A percentile compares a stretch with the other conserved stretches of the same genome.
Conservation (phyloP, 92 coral and sea anemone genomes). For the Plumapathes pennacea region DNA sequence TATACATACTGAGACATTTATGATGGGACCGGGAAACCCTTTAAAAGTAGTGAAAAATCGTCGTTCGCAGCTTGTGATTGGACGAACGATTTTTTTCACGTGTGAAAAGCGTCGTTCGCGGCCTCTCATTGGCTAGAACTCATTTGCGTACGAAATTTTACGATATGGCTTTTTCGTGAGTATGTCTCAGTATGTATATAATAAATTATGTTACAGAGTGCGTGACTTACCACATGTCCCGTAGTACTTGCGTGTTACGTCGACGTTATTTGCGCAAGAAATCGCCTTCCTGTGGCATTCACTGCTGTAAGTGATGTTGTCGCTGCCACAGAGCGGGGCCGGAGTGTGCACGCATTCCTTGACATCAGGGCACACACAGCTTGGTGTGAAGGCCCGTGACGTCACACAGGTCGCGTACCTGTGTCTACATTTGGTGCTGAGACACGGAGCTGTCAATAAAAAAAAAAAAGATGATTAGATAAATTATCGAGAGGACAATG, state of each 20-base stretch:
- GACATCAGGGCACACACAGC: slow-evolving; percentile 73
- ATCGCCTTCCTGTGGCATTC: slow-evolving; percentile 78
- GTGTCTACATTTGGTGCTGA: slow-evolving; percentile 53
- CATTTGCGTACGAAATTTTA: no score
- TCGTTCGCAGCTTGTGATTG: no score
- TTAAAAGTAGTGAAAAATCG: no score
- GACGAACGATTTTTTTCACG: no score
- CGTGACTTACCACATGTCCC: slow-evolving; percentile 81
- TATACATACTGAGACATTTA: no score
- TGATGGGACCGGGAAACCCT: no score
- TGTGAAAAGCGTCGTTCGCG: no score
- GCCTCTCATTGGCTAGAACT: no score
- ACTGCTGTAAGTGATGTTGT: slow-evolving; percentile 60
- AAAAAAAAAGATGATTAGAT: background rate
- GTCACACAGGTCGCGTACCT: slow-evolving; percentile 72
- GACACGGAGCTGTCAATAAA: slow-evolving; percentile 53
- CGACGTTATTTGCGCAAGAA: slow-evolving; percentile 53
- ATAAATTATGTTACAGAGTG: no score
- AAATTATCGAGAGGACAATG: no score
- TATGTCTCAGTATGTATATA: no score
- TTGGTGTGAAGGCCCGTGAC: slow-evolving; percentile 54
- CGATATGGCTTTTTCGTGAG: no score
- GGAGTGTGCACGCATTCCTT: slow-evolving; percentile 42
- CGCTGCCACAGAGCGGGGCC: slow-evolving; percentile 73
- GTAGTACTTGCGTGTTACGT: slow-evolving; percentile 49